Percentiles rank a stretch among this genome's conserved stretches.
These are phyloP conservation scores for Eulemur rubriventer DNA, from an alignment of 2,797 vertebrate genomes.

Conservation along the genomic window DNA sequence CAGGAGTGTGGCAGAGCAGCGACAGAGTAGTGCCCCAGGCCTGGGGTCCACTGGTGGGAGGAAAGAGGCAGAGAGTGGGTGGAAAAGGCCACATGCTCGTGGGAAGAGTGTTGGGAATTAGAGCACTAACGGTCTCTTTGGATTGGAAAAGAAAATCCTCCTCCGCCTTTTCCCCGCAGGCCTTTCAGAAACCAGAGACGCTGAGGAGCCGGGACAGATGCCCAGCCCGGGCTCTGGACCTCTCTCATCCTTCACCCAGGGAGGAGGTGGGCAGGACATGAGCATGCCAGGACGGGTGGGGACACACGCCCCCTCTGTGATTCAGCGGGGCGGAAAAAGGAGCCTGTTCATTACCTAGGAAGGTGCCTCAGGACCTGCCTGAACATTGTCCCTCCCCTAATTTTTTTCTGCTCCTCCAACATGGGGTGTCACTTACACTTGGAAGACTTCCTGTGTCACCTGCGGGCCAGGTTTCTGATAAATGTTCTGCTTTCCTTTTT, in stretches of 20 bases:
- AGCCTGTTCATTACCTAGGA: neutral
- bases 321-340: no score
- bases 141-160: neutral
- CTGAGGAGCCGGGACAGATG: neutral
- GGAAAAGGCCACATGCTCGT: neutral
- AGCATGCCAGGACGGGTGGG: accelerated
- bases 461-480: neutral
- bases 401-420: neutral
- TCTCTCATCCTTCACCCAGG: neutral
- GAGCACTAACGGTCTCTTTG: accelerated
- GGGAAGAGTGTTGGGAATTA: no score
- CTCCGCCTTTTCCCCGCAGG: neutral
- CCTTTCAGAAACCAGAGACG: neutral
- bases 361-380: accelerated
- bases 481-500: neutral
- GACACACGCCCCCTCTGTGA: accelerated
- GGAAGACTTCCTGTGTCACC: accelerated
- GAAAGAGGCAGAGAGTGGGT: neutral
- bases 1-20: no score
- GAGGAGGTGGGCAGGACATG: no score
- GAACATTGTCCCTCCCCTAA: accelerated
- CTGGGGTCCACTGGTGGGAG: neutral
- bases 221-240: neutral
- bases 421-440: neutral
- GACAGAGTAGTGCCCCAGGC: no score